Conservation (phyloP, 2,113 vertebrate species). For the Hemicordylus capensis region DNA sequence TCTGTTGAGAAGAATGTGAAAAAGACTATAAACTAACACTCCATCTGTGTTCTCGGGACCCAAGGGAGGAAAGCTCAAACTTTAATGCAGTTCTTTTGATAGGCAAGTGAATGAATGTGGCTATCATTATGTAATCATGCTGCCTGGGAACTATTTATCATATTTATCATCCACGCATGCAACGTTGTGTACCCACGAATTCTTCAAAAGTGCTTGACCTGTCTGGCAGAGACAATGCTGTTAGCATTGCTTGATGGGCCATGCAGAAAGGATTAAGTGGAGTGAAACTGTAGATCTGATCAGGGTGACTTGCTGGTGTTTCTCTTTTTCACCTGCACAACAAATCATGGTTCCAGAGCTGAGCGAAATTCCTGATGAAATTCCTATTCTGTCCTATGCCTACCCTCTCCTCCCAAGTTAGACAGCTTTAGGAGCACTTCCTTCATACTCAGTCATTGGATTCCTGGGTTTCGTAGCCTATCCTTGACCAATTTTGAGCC, state of each 20-base stretch:
- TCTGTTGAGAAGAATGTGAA: slow-evolving; percentile 70
- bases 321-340: neutral
- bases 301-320: neutral
- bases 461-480: neutral
- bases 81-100: slow-evolving; percentile 73
- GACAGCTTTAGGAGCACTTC: neutral
- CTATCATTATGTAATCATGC: slow-evolving; percentile 75
- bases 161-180: slow-evolving; percentile 67
- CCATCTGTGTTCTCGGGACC: slow-evolving; percentile 54
- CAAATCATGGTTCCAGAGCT: neutral
- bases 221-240: neutral
- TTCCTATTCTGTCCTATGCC: neutral
- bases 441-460: too few relatives aligned
- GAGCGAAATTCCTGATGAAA: neutral
- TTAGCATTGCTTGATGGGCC: neutral
- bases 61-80: slow-evolving; percentile 74
- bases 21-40: slow-evolving; percentile 69
- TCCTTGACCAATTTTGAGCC: neutral
- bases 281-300: neutral
- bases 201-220: slow-evolving; percentile 46
- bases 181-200: slow-evolving; percentile 41
- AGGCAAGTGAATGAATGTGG: slow-evolving; percentile 77
- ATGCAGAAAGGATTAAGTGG: slow-evolving; percentile 30
- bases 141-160: slow-evolving; percentile 71
- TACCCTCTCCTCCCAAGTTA: neutral